Percentiles rank a stretch among this genome's conserved stretches.
Conservation (phyloP, 2,888 invertebrate genomes). For the Thereva unica region DNA sequence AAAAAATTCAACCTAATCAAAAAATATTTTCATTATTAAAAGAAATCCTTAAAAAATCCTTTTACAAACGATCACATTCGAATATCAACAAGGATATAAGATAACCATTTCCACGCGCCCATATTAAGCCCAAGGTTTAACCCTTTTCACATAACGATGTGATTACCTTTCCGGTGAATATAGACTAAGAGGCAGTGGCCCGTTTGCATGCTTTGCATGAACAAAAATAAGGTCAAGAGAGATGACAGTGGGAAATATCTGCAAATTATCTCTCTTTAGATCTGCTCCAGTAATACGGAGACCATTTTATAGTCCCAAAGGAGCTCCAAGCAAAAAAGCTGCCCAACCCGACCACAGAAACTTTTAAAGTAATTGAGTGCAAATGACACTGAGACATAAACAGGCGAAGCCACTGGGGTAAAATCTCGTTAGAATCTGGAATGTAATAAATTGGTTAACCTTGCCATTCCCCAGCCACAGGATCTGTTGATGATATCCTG, state of each 20-base stretch:
- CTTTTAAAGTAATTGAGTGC: slow-evolving; percentile 38
- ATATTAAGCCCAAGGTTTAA: too few relatives aligned
- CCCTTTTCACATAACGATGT: too few relatives aligned
- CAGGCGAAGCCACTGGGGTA: slow-evolving; percentile 31
- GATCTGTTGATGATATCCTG: slow-evolving; percentile 23
- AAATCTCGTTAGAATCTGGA: slow-evolving; percentile 35
- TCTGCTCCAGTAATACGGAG: slow-evolving; percentile 10
- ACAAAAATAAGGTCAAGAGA: slow-evolving; percentile 1
- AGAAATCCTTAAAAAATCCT: too few relatives aligned
- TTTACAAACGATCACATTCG: too few relatives aligned
- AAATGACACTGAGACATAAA: slow-evolving; percentile 36
- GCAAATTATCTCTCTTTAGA: slow-evolving; percentile 34
- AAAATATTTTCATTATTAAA: too few relatives aligned
- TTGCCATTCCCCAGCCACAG: slow-evolving; percentile 14
- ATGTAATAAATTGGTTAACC: slow-evolving; percentile 37
- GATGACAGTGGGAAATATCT: slow-evolving; percentile 22
- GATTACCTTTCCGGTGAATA: too few relatives aligned
- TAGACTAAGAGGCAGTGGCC: neutral
- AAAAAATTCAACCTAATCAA: too few relatives aligned
- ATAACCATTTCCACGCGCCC: too few relatives aligned
- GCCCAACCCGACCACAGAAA: slow-evolving; percentile 32
- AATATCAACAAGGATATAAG: too few relatives aligned
- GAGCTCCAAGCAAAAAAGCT: slow-evolving; percentile 17
- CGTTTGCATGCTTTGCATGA: slow-evolving; percentile 18
- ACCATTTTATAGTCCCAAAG: slow-evolving; percentile 5